These are phyloP conservation scores for Myotis davidii DNA, from an alignment of 2,113 vertebrate genomes.

Conservation along the genomic window DNA sequence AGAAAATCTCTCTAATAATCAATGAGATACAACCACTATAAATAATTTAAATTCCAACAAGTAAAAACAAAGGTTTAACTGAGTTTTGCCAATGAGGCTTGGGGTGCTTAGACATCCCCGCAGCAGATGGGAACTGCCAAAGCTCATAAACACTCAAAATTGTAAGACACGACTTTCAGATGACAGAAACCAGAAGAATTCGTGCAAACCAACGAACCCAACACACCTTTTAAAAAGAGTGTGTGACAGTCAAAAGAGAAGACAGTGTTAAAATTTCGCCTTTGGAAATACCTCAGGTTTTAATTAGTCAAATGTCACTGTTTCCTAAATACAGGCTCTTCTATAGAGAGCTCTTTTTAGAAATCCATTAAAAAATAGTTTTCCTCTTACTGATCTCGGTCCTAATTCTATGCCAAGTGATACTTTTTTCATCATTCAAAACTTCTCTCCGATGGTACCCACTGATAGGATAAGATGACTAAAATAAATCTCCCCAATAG, in stretches of 20 bases:
- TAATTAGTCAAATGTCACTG: constrained; percentile 59
- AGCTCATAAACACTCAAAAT: constrained; percentile 65
- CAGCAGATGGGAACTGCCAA: constrained; percentile 73
- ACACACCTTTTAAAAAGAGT: constrained; percentile 52
- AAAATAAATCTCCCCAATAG: neutral
- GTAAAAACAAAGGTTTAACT: constrained; percentile 66
- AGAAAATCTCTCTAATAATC: constrained; percentile 63
- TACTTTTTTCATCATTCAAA: neutral
- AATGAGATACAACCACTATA: constrained; percentile 55
- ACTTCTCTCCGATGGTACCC: neutral
- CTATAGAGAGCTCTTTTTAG: neutral
- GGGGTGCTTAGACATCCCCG: constrained; percentile 50
- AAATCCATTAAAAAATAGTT: constrained; percentile 7
- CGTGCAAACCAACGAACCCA: constrained; percentile 68
- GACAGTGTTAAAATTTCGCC: neutral
- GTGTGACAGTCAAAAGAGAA: constrained; percentile 31
- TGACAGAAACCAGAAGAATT: constrained; percentile 70
- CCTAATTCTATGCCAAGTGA: neutral
- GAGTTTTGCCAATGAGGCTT: constrained; percentile 63
- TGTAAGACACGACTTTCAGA: constrained; percentile 59
- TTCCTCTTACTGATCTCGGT: neutral
- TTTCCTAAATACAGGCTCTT: constrained; percentile 43
- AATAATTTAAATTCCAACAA: constrained; percentile 73
- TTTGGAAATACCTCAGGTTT: constrained; percentile 46
- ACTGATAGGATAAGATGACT: neutral